A percentile compares a stretch with the other conserved stretches of the same genome.
Conservation (phyloP, 2,888 invertebrate genomes). For the Netelia virgata region DNA sequence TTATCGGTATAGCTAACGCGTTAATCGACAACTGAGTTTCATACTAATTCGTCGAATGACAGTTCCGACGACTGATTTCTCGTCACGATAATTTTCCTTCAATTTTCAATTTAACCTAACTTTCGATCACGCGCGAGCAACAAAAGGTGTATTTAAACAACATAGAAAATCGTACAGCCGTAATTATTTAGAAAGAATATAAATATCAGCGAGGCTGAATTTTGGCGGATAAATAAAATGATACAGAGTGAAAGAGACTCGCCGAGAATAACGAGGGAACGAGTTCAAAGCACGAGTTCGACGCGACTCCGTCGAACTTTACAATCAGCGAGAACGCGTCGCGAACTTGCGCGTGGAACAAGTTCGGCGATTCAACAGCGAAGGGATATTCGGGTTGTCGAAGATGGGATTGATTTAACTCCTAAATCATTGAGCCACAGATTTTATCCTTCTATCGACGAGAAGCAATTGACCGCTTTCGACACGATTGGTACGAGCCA, state of each 20-base stretch:
- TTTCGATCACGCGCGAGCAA: no score
- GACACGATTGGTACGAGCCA: slow-evolving; percentile 65
- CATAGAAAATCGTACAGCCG: background rate
- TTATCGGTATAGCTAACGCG: background rate
- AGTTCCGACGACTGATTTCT: background rate
- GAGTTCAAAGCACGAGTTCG: slow-evolving; percentile 47
- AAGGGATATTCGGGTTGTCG: slow-evolving; percentile 71
- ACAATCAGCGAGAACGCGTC: slow-evolving; percentile 46
- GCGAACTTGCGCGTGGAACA: slow-evolving; percentile 28
- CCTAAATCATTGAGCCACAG: slow-evolving; percentile 84
- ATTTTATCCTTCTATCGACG: slow-evolving; percentile 79
- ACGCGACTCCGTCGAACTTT: slow-evolving; percentile 40
- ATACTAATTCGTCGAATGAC: background rate
- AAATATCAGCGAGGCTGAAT: background rate
- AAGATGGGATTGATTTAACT: slow-evolving; percentile 84
- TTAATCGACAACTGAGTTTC: background rate
- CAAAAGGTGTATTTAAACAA: background rate
- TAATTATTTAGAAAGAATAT: background rate
- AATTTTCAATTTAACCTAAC: no score
- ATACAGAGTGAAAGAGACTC: slow-evolving; percentile 28
- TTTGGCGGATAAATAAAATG: slow-evolving; percentile 17
- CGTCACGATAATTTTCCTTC: no score
- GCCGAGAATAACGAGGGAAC: slow-evolving; percentile 20
- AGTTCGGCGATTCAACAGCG: slow-evolving; percentile 68
- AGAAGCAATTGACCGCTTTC: slow-evolving; percentile 76